Evolutionary conservation across 2,888 invertebrate genomes (phyloP), one percentile per base, ranked within the genome.

Genomic region (Brachylomia viminalis): DNA sequence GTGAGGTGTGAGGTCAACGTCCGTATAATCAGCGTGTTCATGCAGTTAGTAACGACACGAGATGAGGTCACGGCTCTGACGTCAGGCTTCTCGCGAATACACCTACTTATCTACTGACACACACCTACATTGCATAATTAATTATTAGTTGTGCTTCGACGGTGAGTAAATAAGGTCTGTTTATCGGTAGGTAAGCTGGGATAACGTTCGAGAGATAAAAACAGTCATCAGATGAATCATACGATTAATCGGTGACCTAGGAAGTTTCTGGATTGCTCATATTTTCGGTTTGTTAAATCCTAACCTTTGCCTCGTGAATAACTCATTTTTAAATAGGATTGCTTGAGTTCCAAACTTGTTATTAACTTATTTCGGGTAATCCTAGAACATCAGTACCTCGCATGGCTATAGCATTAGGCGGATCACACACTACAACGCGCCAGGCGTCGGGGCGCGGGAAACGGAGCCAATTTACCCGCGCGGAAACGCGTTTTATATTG

Each of bases 1-100:
- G 38, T 80, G 30, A 66, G 17, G n/a, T 45, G 45, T 23, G 47
- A 72, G 80, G 77, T 80, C 54, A 80, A 58, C 54, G 84, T 2
- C 54, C 84, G 61, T 30, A 49, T 58, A 54, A 68, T 38, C 67
- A 33, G 52, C 56, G 33, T 45, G 45, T 13, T 81, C 45, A 27
- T 42, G 62, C 27, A 52, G 59, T 71, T 52, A 49, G 45, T 77
- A 84, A 84, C 84, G 84, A 45, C 64, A 79, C 45, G 17, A 7
- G 23, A 47, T 83, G 72, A 77, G 17, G 58, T 84, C 77, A 83
- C 68, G 0, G 52, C 45, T 27, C 47, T 84, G 81, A 84, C 77
- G 69, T 83, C 81, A 74, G 17, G 6, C 0, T 64, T 73, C 72
- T 71, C 59, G 38, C 49, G 47, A 68, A 61, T 47, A 52, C 72